Conservation (phyloP, 2,797 vertebrate species). For the Austrolebias charrua region DNA sequence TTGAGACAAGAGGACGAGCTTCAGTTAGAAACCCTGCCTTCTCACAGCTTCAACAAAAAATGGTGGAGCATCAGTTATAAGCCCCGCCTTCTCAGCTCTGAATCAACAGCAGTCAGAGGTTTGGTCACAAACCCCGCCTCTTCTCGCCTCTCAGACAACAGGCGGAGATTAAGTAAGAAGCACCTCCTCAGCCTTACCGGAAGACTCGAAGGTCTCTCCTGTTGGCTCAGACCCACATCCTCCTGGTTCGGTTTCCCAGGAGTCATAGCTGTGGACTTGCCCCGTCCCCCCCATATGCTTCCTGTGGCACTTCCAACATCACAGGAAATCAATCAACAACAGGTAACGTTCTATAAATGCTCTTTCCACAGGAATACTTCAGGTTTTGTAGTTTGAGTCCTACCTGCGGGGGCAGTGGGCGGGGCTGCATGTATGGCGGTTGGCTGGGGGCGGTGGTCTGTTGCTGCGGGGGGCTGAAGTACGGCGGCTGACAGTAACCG, state of each 20-base stretch:
- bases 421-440: conserved; percentile 86
- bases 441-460: conserved; percentile 86
- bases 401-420: conserved; percentile 90
- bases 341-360: background rate
- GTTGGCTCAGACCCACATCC: conserved; percentile 84
- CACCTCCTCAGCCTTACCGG: conserved; percentile 82
- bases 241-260: conserved; percentile 90
- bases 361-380: too few species aligned
- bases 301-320: conserved; percentile 87
- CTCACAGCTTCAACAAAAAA: too few species aligned
- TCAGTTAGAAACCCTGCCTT: too few species aligned
- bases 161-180: too few species aligned
- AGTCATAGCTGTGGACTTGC: conserved; percentile 86
- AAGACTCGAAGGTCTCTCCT: conserved; percentile 88
- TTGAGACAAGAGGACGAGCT: too few species aligned
- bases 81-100: too few species aligned
- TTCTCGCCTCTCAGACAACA: too few species aligned
- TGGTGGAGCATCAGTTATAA: background rate
- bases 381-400: conserved; percentile 20
- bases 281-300: conserved; percentile 88
- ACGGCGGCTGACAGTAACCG: conserved; percentile 88
- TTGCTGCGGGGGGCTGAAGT: conserved; percentile 89
- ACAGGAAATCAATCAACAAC: background rate
- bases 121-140: too few species aligned
- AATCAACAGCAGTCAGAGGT: too few species aligned